Evolutionary conservation across 2,888 invertebrate genomes (phyloP), one percentile per base, ranked within the genome.

Genomic region (Acronicta alni): DNA sequence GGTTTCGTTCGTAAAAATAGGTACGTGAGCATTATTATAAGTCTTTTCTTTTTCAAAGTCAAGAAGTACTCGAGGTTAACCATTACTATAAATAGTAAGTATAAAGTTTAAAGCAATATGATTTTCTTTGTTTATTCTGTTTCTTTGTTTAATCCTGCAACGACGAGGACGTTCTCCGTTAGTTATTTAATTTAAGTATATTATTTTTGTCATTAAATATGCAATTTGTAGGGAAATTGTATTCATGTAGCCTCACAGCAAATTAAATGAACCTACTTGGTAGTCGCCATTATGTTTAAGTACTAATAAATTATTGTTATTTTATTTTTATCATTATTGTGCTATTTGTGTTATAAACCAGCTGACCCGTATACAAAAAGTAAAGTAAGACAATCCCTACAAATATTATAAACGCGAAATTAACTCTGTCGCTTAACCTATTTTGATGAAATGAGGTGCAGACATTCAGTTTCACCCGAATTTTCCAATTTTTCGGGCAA

Each of bases 201-300:
- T 20, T 39, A 17, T 39, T 44, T 44, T 10, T 51, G 16, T 46
- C 41, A 66, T 41, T 59, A 18, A 35, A 65, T 66, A 52, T 48
- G 45, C 45, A 59, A 59, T 66, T 66, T 48, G 38, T 59, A 42
- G 23, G 53, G 48, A 53, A 66, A 65, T 53, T 39, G 16, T 59
- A 66, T 67, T 54, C 48, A 42, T 42, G 42, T 18, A 17, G 17
- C 3, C 20, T 49, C 14, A n/a, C 38, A 42, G 26, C 3, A 26
- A n/a, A 54, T 59, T 57, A 10, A 32, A 38, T 41, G 26, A 39
- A 58, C 44, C 39, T 52, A 26, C 6, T 35, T 41, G n/a, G 9
- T 44, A 30, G 15, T 57, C 26, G 9, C 9, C 16, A 43, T 44
- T 23, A 15, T 8, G 10, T 32, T 43, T 12, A 9, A 35, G 15